Evolutionary conservation across 2,888 invertebrate species (phyloP).

Genomic region (Dendrolimus houi): DNA sequence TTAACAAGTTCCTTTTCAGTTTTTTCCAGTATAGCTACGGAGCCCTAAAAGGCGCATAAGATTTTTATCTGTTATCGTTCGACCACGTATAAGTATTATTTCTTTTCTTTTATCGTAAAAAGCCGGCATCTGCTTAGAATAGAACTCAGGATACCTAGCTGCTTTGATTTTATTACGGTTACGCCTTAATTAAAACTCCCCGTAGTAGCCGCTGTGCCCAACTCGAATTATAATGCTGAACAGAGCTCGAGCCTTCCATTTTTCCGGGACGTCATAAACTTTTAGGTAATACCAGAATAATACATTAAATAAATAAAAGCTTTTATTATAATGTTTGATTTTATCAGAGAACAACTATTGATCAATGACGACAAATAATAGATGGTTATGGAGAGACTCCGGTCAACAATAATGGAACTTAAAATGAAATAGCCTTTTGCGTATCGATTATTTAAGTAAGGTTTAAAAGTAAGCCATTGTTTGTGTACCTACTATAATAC

Average conservation of each 20-base stretch:
- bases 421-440: not conserved
- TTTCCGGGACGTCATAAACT: not conserved
- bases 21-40: no score
- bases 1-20: no score
- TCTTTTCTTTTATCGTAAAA: not conserved
- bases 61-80: not conserved
- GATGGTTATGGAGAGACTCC: not conserved
- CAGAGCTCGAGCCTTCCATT: not conserved
- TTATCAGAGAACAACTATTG: not conserved
- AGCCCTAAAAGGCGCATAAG: no score
- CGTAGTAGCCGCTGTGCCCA: constrained; percentile 18
- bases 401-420: not conserved
- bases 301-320: not conserved
- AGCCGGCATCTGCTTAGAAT: not conserved
- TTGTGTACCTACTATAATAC: no score
- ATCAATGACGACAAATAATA: not conserved
- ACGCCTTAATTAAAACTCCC: constrained; percentile 44
- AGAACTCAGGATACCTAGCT: constrained; percentile 11
- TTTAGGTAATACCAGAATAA: not conserved
- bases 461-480: not conserved
- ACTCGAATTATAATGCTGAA: constrained; percentile 22
- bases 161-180: constrained; percentile 39
- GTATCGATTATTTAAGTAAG: not conserved
- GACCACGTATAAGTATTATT: not conserved
- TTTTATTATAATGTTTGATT: not conserved